phyloP scores from a whole-genome alignment of 2,888 invertebrate species.

The Melangyna quadrimaculata region DNA sequence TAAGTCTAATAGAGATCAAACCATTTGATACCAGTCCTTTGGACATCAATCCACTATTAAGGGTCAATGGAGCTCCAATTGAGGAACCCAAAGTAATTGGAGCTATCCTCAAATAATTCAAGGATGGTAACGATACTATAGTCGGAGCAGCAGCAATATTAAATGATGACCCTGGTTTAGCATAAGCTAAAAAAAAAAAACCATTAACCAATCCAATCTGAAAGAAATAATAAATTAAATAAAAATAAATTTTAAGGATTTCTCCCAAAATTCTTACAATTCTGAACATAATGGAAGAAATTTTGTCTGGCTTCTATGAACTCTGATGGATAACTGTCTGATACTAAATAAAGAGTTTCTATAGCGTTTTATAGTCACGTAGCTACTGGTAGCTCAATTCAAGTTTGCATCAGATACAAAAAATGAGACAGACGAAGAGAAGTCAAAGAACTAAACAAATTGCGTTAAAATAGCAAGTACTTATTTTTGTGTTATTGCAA shows the following conservation, averaged over 20 bases:
- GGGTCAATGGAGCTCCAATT: not conserved
- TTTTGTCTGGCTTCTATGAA: not conserved
- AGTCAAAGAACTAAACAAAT: no score
- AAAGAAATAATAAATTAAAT: not conserved
- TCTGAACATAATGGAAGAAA: conserved; percentile 42
- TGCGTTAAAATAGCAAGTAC: no score
- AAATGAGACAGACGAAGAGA: no score
- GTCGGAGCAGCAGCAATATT: conserved; percentile 22
- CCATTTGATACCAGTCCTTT: conserved; percentile 10
- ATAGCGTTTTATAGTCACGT: not conserved
- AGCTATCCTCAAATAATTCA: not conserved
- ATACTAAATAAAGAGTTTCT: not conserved
- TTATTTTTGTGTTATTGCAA: no score
- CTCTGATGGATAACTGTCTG: conserved; percentile 6
- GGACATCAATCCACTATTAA: not conserved
- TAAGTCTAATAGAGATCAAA: not conserved
- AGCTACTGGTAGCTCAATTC: no score
- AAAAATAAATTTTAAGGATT: not conserved
- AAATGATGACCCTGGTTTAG: conserved; percentile 7
- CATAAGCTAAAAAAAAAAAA: conserved; percentile 29
- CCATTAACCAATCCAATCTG: conserved; percentile 24
- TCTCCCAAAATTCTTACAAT: conserved; percentile 21
- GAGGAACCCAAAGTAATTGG: not conserved
- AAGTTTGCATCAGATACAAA: no score
- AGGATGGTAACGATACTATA: conserved; percentile 16